phyloP scores from a whole-genome alignment of 2,888 invertebrate genomes.

The Sipunculus nudus region DNA sequence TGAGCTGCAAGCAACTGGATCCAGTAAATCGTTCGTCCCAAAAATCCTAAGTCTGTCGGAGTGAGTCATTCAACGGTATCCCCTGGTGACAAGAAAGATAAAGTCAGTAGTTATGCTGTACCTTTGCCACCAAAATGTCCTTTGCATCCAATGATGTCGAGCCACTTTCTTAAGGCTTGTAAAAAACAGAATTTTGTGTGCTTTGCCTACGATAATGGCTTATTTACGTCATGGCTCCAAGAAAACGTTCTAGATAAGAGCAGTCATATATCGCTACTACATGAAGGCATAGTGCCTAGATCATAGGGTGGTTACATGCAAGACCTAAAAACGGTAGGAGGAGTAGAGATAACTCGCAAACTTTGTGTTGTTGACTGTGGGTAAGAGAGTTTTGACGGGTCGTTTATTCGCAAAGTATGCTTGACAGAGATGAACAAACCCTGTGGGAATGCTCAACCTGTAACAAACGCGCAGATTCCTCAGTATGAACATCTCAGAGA shows the following conservation, averaged over 20 bases:
- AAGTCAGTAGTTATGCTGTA: background rate
- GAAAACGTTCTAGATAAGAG: conserved; percentile 3
- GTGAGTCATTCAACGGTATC: background rate
- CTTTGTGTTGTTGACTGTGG: conserved; percentile 2
- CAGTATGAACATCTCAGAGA: background rate
- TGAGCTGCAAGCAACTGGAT: background rate
- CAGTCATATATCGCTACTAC: conserved; percentile 2
- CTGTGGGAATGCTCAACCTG: conserved; percentile 7
- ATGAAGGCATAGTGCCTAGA: conserved; percentile 10
- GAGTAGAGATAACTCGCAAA: background rate
- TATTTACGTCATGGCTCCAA: conserved; percentile 8
- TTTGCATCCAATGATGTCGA: background rate
- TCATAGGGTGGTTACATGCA: background rate
- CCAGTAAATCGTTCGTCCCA: background rate
- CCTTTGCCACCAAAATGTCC: background rate
- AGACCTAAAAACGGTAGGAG: conserved; percentile 7
- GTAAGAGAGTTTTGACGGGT: conserved; percentile 3
- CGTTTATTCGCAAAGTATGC: background rate
- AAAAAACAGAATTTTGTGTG: background rate
- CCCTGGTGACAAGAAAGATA: background rate
- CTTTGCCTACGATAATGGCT: conserved; percentile 17
- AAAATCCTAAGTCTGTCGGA: background rate
- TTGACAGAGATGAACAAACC: conserved; percentile 16
- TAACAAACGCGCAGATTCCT: background rate
- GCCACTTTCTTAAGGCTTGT: background rate